A percentile compares a stretch with the other conserved stretches of the same genome.
phyloP scores from a whole-genome alignment of 2,888 invertebrate species.

The Auanema freiburgensis region DNA sequence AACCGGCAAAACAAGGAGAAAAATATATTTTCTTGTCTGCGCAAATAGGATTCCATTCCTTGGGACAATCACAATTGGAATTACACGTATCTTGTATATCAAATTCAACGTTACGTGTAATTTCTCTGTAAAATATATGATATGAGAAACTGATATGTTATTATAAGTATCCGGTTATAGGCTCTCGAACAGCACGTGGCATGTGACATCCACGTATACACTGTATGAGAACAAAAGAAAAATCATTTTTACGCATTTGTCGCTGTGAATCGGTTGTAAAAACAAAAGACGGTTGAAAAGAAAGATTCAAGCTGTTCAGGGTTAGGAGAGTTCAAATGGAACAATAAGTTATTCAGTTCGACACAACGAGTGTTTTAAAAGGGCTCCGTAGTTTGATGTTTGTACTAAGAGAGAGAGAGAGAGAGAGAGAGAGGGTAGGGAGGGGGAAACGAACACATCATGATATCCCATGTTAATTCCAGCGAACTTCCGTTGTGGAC shows the following conservation, averaged over 20 bases:
- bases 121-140: neutral
- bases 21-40: conserved; percentile 49
- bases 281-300: too few species aligned
- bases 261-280: too few species aligned
- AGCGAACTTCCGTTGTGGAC: conserved; percentile 60
- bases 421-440: neutral
- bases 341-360: too few species aligned
- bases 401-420: too few species aligned
- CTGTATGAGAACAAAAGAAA: too few species aligned
- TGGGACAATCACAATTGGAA: conserved; percentile 44
- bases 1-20: conserved; percentile 62
- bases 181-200: too few species aligned
- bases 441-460: conserved; percentile 33
- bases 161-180: too few species aligned
- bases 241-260: too few species aligned
- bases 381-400: conserved; percentile 2
- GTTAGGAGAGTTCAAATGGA: too few species aligned
- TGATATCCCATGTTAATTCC: conserved; percentile 60
- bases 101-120: neutral
- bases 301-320: too few species aligned
- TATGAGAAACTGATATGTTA: too few species aligned
- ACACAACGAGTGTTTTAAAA: neutral
- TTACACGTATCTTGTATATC: conserved; percentile 40
- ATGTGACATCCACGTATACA: too few species aligned
- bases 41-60: conserved; percentile 62